A percentile compares a stretch with the other conserved stretches of the same genome.
phyloP scores from a whole-genome alignment of 2,113 vertebrate species.

The Sebastes schlegelii region DNA sequence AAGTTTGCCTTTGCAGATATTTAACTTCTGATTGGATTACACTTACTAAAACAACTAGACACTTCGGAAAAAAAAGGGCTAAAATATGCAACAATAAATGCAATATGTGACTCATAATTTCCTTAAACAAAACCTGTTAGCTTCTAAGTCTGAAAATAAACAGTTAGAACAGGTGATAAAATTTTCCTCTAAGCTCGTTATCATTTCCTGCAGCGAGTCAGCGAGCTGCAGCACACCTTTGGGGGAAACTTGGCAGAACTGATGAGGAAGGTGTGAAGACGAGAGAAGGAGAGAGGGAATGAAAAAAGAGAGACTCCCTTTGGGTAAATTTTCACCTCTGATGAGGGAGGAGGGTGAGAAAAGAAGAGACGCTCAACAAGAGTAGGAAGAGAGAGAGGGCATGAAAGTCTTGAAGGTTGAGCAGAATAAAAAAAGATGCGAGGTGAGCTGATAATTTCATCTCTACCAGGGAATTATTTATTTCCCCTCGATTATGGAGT shows the following conservation, averaged over 20 bases:
- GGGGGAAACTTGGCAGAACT: slow-evolving; percentile 65
- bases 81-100: not conserved
- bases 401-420: not conserved
- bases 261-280: slow-evolving; percentile 72
- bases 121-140: slow-evolving; percentile 4
- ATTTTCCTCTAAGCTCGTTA: slow-evolving; percentile 43
- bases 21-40: not conserved
- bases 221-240: slow-evolving; percentile 64
- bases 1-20: not conserved
- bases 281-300: slow-evolving; percentile 30
- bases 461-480: slow-evolving; percentile 43
- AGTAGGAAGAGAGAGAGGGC: not conserved
- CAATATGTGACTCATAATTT: not conserved
- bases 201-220: slow-evolving; percentile 55
- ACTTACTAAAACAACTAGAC: not conserved
- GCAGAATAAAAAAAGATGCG: slow-evolving; percentile 21
- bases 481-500: slow-evolving; percentile 36
- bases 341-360: slow-evolving; percentile 62
- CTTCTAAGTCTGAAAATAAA: slow-evolving; percentile 49
- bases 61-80: not conserved
- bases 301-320: slow-evolving; percentile 57
- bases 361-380: slow-evolving; percentile 17
- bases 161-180: slow-evolving; percentile 53
- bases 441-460: slow-evolving; percentile 50
- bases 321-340: slow-evolving; percentile 73